Evolutionary conservation across 2,888 invertebrate species (phyloP), one percentile per base, ranked within the genome.

Genomic region (Acleris laterana): DNA sequence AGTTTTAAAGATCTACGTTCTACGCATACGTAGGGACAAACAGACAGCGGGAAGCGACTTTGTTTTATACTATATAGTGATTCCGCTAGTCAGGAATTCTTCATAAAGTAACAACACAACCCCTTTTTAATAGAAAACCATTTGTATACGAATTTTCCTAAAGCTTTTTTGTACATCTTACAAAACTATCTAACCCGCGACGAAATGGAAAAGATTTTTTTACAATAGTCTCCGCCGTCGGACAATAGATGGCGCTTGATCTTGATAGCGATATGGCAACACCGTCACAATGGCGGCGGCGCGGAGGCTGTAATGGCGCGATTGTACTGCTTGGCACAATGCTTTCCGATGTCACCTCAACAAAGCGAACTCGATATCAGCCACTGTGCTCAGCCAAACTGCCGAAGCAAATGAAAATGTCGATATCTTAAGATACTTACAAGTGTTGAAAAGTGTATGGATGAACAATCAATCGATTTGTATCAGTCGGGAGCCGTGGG

Each of bases 161-260:
- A 32, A 32, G 32, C 32, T 32, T 38, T 52, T 46, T 20, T 46
- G 28, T 51, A 52, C 46, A 22, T 42, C 25, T 63, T 32, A 79
- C 78, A 77, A 79, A 82, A 83, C 81, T 81, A 82, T 76, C 72
- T 78, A 69, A 75, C 73, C 74, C 74, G 73, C 69, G 70, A 72
- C 80, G 78, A 83, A 83, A 82, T 81, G 76, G 78, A 82, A 79
- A 73, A 78, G 76, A 78, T 83, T 82, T 81, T 80, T 79, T 75
- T 81, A 86, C 83, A 88, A 88, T 87, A 89, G 88, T 89, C 82
- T 82, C 79, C 77, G 74, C 72, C 74, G 72, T 76, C 82, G 88
- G 89, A 91, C 92, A 92, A 92, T 89, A 92, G 92, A 91, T 92
- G 92, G 89, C 90, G 90, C 85, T 89, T 88, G 90, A 92, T 92